A percentile compares a stretch with the other conserved stretches of the same genome.
Evolutionary conservation across 2,113 vertebrate genomes (phyloP).

Genomic region (Atherinomorus stipes): DNA sequence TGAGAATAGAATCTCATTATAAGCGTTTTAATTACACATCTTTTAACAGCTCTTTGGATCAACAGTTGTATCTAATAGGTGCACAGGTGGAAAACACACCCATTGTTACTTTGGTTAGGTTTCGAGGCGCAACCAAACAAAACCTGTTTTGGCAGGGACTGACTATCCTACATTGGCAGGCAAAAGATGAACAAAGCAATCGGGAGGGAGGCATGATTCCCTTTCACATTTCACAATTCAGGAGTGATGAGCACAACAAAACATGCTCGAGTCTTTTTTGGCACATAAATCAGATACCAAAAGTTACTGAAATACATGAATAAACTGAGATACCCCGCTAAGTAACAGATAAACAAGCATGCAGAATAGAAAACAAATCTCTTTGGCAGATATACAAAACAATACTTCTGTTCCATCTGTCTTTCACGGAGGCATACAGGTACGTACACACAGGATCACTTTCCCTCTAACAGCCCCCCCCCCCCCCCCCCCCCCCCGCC

Average conservation of each 20-base stretch:
- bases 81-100: not conserved
- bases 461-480: not conserved
- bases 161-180: not conserved
- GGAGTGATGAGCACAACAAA: not conserved
- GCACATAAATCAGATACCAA: not conserved
- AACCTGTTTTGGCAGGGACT: constrained; percentile 3
- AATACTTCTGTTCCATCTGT: constrained; percentile 19
- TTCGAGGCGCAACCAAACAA: constrained; percentile 3
- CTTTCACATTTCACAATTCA: not conserved
- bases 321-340: constrained; percentile 6
- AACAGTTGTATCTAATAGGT: not conserved
- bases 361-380: constrained; percentile 12
- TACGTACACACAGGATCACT: constrained; percentile 7
- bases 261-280: not conserved
- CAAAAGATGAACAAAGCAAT: constrained; percentile 2
- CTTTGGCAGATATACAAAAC: constrained; percentile 28
- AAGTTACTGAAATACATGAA: not conserved
- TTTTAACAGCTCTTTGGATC: not conserved
- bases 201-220: not conserved
- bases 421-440: constrained; percentile 17
- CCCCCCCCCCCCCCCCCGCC: no score
- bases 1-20: no score
- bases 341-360: constrained; percentile 14
- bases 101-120: not conserved
- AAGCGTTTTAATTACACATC: not conserved